Base-by-base conservation (phyloP, 2,797 vertebrate species). In the Falco concolor region DNA sequence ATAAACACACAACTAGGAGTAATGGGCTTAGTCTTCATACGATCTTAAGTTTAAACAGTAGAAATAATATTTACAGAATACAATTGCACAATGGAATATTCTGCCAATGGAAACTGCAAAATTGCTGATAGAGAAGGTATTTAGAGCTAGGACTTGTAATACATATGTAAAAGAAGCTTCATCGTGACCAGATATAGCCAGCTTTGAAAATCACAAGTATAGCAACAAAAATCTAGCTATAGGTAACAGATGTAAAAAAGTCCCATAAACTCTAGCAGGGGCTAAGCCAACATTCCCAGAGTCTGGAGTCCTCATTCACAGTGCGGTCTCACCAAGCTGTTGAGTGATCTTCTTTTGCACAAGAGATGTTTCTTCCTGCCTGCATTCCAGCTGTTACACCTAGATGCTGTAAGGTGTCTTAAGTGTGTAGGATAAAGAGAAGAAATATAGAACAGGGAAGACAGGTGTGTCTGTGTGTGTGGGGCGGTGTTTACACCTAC, bases 241-340 rank as follows among this genome's bases (percentile, higher is more conserved):
- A 18, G 24, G 12, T 28, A 70, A 56, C 16, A 34, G 42, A 36
- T 80, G 21, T 34, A 53, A 25, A 25, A 17, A n/a, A 44, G 19
- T 44, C 20, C 18, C 15, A 5, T 24, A 15, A 27, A 12, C 34
- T 21, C 13, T 2, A 27, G 7, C 13, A 32, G n/a, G 13, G 40
- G 19, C 14, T 30, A 30, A 56, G 28, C 18, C 47, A 42, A 2
- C 6, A 56, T 15, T 22, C 19, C 22, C 30, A 22, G 15, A 15
- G 15, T 42, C 45, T 36, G 16, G 38, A 74, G 72, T 14, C 36
- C 24, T 57, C 0, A 0, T 45, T 44, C 23, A 19, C 3, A 1
- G 3, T 8, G n/a, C 24, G 82, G 54, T 45, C 14, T 30, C 36
- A 6, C 21, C 3, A 7, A 67, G 23, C 70, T 92, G 28, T 50